Conservation (phyloP, 2,888 invertebrate species). For the Tipula confusa region DNA sequence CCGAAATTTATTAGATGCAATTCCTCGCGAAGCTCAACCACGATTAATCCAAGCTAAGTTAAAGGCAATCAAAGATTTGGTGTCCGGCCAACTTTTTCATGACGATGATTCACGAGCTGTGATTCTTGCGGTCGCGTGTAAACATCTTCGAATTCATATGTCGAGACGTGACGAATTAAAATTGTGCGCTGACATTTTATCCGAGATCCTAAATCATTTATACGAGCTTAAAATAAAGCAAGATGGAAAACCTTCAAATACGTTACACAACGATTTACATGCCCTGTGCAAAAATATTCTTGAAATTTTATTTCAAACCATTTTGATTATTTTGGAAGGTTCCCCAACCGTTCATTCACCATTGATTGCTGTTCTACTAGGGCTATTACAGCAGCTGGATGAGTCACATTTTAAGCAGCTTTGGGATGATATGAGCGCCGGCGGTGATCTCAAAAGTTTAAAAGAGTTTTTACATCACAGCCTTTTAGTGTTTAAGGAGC, state of each 20-base stretch:
- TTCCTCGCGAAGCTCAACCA: constrained; percentile 54
- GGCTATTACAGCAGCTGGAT: constrained; percentile 78
- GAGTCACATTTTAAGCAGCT: constrained; percentile 82
- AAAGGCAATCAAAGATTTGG: constrained; percentile 74
- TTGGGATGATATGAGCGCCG: constrained; percentile 72
- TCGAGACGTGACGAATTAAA: constrained; percentile 75
- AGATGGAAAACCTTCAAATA: constrained; percentile 52
- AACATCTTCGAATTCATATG: constrained; percentile 78
- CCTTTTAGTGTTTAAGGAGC: constrained; percentile 56
- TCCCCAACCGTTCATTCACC: constrained; percentile 65
- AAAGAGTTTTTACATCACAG: constrained; percentile 83
- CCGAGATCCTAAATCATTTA: constrained; percentile 67
- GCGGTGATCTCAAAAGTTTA: constrained; percentile 69
- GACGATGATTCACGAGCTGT: constrained; percentile 78
- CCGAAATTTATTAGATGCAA: constrained; percentile 71
- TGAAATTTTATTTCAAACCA: constrained; percentile 81
- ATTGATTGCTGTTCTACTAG: constrained; percentile 81
- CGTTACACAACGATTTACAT: constrained; percentile 71
- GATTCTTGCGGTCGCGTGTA: constrained; percentile 76
- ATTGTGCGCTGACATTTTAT: constrained; percentile 80
- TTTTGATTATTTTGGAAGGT: constrained; percentile 74
- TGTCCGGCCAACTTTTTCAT: constrained; percentile 67
- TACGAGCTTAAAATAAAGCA: constrained; percentile 53
- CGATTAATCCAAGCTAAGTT: constrained; percentile 76
- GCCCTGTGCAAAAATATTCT: constrained; percentile 74